Conservation (phyloP, 2,797 vertebrate species). For the Danio jaintianensis region DNA sequence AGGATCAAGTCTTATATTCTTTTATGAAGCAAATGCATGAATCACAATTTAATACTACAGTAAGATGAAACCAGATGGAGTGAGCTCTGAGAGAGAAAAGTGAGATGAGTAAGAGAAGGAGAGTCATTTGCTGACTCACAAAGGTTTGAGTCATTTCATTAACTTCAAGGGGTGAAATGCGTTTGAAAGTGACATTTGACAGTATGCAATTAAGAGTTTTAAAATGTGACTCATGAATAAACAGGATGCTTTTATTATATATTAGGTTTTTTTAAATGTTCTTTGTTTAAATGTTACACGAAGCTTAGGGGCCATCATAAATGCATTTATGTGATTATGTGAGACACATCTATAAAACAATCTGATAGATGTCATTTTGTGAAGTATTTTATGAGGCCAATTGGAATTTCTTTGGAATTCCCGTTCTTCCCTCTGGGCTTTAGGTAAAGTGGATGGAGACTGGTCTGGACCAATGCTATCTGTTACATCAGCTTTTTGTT, state of each 20-base stretch:
- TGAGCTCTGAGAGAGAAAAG: conserved; percentile 57
- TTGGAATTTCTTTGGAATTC: conserved; percentile 49
- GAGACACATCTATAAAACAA: conserved; percentile 22
- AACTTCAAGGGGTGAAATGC: background rate
- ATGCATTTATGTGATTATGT: conserved; percentile 7
- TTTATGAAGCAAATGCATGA: conserved; percentile 11
- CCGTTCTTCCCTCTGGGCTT: conserved; percentile 17
- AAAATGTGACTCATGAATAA: conserved; percentile 17
- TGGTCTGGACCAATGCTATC: conserved; percentile 52
- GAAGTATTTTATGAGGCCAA: background rate
- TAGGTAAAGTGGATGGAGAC: conserved; percentile 45
- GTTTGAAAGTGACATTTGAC: conserved; percentile 8
- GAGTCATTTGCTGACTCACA: conserved; percentile 20
- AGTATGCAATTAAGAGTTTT: background rate
- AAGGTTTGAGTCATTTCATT: conserved; percentile 9
- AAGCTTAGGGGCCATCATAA: background rate
- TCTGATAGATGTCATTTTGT: conserved; percentile 39
- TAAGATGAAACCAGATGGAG: conserved; percentile 57
- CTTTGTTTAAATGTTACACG: background rate
- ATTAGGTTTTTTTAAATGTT: background rate
- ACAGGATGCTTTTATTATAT: background rate
- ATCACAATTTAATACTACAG: conserved; percentile 30
- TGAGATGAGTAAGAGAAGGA: conserved; percentile 10
- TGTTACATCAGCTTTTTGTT: conserved; percentile 31
- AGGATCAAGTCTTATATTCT: background rate